phyloP scores from a whole-genome alignment of 2,113 vertebrate species.

The Gila orcuttii region DNA sequence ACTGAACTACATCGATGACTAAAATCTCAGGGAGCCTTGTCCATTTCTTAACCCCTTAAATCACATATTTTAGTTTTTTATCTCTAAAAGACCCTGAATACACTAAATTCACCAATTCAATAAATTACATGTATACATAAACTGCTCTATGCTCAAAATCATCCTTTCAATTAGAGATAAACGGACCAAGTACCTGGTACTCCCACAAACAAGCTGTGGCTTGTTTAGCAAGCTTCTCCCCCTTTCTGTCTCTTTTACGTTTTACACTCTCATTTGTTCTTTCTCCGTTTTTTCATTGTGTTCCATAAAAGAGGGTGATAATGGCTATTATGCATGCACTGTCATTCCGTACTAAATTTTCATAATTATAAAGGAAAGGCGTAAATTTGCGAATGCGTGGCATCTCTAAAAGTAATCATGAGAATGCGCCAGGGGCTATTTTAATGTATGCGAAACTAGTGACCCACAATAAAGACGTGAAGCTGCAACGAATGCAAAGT shows the following conservation, averaged over 20 bases:
- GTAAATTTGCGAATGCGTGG: conserved; percentile 91
- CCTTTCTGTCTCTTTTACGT: conserved; percentile 43
- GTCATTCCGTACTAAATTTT: conserved; percentile 85
- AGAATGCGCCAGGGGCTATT: conserved; percentile 88
- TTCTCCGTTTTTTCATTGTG: conserved; percentile 35
- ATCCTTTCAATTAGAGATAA: conserved; percentile 17
- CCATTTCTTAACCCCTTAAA: not conserved
- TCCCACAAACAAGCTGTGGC: conserved; percentile 26
- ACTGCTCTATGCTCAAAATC: conserved; percentile 57
- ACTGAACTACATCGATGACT: too few relatives aligned
- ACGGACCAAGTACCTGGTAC: conserved; percentile 6
- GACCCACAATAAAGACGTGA: conserved; percentile 95
- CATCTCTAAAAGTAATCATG: conserved; percentile 97
- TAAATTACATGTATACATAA: not conserved
- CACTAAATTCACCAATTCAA: conserved; percentile 50
- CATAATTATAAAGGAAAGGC: conserved; percentile 95
- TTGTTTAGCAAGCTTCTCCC: conserved; percentile 36
- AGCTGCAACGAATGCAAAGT: conserved; percentile 94
- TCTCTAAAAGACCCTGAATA: not conserved
- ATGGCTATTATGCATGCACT: conserved; percentile 81
- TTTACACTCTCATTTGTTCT: conserved; percentile 30
- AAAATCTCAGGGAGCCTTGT: not conserved
- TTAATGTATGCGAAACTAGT: conserved; percentile 99
- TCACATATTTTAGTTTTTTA: not conserved
- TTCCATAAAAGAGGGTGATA: conserved; percentile 59